phyloP scores from a whole-genome alignment of 2,888 invertebrate genomes.

The Nipponacmea schrenckii region DNA sequence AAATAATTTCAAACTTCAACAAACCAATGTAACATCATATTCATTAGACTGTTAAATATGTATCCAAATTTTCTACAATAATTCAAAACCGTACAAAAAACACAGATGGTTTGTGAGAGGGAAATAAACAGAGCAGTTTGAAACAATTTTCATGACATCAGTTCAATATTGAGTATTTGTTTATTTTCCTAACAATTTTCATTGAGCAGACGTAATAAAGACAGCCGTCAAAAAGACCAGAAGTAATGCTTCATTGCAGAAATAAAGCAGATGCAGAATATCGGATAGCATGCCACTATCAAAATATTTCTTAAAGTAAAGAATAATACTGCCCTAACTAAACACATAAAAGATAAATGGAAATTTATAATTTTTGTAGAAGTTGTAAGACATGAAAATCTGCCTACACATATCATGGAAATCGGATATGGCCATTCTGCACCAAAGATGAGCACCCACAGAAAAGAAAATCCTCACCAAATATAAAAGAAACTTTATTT shows the following conservation, averaged over 20 bases:
- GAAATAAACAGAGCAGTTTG: background rate
- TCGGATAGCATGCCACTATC: background rate
- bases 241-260: conserved; percentile 5
- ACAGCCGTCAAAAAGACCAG: conserved; percentile 2
- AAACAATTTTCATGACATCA: conserved; percentile 7
- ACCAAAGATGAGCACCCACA: no score
- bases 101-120: background rate
- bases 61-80: no score
- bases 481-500: background rate
- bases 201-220: conserved; percentile 5
- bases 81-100: background rate
- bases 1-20: no score
- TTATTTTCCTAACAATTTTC: background rate
- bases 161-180: background rate
- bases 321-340: conserved; percentile 5
- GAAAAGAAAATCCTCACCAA: no score
- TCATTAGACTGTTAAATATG: no score
- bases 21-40: no score
- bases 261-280: conserved; percentile 3
- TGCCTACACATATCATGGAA: no score
- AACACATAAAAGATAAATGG: no score
- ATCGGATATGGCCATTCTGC: no score
- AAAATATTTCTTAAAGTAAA: background rate
- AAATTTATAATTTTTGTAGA: no score
- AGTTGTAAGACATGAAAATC: no score